Base-by-base conservation (phyloP, 2,113 vertebrate species). In the Suncus etruscus region DNA sequence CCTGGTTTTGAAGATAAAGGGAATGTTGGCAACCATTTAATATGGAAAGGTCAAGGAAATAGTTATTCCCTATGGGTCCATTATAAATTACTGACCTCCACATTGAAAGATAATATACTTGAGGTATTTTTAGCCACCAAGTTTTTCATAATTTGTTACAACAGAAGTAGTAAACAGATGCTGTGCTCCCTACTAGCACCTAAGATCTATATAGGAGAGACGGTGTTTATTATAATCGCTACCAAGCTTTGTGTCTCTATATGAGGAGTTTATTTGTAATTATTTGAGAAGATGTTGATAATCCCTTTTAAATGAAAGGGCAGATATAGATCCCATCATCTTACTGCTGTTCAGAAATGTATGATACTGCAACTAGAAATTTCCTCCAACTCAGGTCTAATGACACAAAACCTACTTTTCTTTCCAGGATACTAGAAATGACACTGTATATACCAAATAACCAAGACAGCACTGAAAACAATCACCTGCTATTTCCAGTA, bases 401-500 rank as follows among this genome's bases (percentile, higher is more conserved):
- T 68, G 50, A 48, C 82, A 48, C 48, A 50, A 90, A n/a, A 81
- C 61, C 69, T 50, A 63, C 66, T 78, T 80, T 81, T 76, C 82
- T 86, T 89, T 61, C 29, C 18, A 9, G 48, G 58, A 63, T 63
- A 31, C 61, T 76, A 63, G 70, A 61, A 81, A 81, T 90, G 81
- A 25, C 68, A 69, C 81, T 76, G 4, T 51, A 63, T 82, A 48
- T 68, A 73, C 47, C 84, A 66, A 65, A 58, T 39, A 39, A 68
- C 10, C 58, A 70, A 47, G 70, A 90, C 76, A 69, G n/a, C 50
- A 47, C 50, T 76, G 39, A 50, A 27, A 82, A 93, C 50, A 58
- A 65, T 27, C 20, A 69, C 39, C 79, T 87, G 29, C 84, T 51
- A n/a, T 79, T 88, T 84, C 39, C 45, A 94, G 74, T 94, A 80